Evolutionary conservation across 2,113 vertebrate genomes (phyloP), one percentile per base, ranked within the genome.

Genomic region (Calypte anna): DNA sequence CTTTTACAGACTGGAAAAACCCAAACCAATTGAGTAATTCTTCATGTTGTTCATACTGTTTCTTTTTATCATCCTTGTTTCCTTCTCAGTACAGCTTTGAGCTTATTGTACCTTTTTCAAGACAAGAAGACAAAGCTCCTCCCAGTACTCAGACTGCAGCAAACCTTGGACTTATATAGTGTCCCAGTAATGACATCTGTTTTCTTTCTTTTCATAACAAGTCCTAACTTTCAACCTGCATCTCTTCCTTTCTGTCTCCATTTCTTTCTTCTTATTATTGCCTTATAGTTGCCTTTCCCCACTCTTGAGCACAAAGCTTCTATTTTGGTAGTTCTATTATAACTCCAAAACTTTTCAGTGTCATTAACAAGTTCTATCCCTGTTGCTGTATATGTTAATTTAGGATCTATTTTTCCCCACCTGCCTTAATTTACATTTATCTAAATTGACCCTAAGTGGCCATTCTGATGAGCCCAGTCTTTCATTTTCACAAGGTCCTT

Each of bases 61-160:
- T 25, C 80, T 81, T 95, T 91, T 81, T 25, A 88, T 90, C n/a
- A 24, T 46, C n/a, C 24, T 75, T 73, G 25, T 68, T 89, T 85
- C 43, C 78, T 94, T 82, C 68, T 90, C 69, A 59, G 33, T 69
- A 80, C 20, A 48, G 38, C 57, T 88, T 92, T 86, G 33, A 88
- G 53, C 5, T 83, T 77, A 78, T 28, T 51, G 21, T 33, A 51
- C 67, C 22, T 23, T 70, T 77, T 90, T 78, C 53, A 81, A 78
- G 31, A 46, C 17, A 80, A 55, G 55, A 23, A 78, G 43, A 81
- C 43, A 28, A 81, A 91, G 62, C 64, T 67, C 61, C 33, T 75
- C 68, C 17, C 14, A 43, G 63, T 77, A 77, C 77, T 63, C 53
- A 83, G 75, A 8, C 78, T 20, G 15, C 64, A 86, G 67, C 72